phyloP scores from a whole-genome alignment of 2,797 vertebrate genomes.

The Saguinus oedipus region DNA sequence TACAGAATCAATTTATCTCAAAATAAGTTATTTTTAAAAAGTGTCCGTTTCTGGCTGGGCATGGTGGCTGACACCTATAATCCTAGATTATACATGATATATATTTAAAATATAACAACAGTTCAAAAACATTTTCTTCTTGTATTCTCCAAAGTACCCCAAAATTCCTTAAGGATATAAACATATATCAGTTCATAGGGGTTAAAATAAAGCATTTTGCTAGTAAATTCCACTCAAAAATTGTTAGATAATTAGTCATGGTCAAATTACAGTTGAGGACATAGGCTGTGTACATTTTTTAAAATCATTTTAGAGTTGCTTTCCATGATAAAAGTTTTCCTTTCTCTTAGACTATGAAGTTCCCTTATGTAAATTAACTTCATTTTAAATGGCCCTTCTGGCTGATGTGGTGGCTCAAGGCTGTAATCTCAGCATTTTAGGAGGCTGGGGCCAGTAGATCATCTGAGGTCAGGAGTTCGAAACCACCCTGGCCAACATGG shows the following conservation, averaged over 20 bases:
- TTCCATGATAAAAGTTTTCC: conserved; percentile 9
- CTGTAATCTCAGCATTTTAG: too few relatives aligned
- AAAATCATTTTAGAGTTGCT: conserved; percentile 1
- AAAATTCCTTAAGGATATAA: conserved; percentile 34
- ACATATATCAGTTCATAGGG: neutral
- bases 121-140: conserved; percentile 21
- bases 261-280: neutral
- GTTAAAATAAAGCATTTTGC: neutral
- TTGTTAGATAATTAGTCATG: neutral
- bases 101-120: neutral
- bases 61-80: too few relatives aligned
- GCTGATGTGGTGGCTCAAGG: neutral
- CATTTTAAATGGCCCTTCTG: neutral
- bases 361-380: conserved; percentile 11
- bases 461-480: too few relatives aligned
- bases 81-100: neutral
- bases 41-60: too few relatives aligned
- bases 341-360: neutral
- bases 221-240: neutral
- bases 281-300: neutral
- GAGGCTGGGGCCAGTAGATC: too few relatives aligned
- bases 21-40: too few relatives aligned
- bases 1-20: too few relatives aligned
- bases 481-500: too few relatives aligned
- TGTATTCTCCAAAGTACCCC: neutral